phyloP scores from a whole-genome alignment of 2,113 vertebrate genomes.

The Zosterops pallidus region DNA sequence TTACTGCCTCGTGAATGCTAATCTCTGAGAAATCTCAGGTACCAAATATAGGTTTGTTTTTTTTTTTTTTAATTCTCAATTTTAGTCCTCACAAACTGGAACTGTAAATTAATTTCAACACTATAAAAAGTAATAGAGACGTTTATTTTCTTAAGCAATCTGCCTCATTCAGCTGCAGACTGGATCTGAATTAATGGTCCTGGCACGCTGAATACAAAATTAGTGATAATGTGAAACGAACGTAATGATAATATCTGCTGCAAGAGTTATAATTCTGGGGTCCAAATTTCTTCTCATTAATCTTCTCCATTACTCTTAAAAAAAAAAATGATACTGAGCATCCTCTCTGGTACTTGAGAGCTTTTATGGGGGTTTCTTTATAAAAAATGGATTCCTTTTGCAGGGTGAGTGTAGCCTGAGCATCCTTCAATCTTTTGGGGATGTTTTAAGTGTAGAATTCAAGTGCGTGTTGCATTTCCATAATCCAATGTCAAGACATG shows the following conservation, averaged over 20 bases:
- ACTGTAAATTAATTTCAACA: slow-evolving; percentile 63
- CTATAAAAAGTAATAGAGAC: slow-evolving; percentile 58
- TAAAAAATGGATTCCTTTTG: not conserved
- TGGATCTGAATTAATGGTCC: slow-evolving; percentile 49
- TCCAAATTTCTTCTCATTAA: slow-evolving; percentile 20
- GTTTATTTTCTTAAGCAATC: slow-evolving; percentile 70
- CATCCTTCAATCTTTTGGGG: not conserved
- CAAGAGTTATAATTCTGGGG: not conserved
- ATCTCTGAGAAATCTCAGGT: slow-evolving; percentile 49
- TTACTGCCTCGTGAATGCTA: slow-evolving; percentile 52
- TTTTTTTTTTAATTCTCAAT: slow-evolving; percentile 49
- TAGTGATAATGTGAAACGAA: slow-evolving; percentile 43
- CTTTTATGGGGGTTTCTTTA: not conserved
- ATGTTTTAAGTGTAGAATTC: not conserved
- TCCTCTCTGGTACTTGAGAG: not conserved
- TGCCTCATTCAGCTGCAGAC: slow-evolving; percentile 42
- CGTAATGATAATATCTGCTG: slow-evolving; percentile 11
- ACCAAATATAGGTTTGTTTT: slow-evolving; percentile 53
- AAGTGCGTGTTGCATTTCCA: not conserved
- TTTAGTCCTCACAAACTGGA: slow-evolving; percentile 50
- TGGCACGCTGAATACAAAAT: slow-evolving; percentile 31
- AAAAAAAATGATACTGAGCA: not conserved
- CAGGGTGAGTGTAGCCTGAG: not conserved
- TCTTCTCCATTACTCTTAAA: slow-evolving; percentile 1
- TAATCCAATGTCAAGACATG: not conserved